phyloP scores from a whole-genome alignment of 92 coral and sea anemone genomes.

The Phenganax subtilis region DNA sequence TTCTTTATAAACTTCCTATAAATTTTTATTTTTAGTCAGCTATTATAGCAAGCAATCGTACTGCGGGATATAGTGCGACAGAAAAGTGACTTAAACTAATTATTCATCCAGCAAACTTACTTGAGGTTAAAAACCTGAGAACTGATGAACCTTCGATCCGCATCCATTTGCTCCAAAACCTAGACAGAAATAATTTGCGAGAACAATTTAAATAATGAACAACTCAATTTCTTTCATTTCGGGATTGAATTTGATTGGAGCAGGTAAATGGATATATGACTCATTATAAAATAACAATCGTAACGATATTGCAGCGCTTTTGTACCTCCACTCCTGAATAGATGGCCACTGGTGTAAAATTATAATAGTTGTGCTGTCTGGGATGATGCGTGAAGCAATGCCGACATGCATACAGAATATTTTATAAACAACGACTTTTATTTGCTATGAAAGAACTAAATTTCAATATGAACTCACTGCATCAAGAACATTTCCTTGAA shows the following conservation, averaged over 20 bases:
- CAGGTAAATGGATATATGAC: neutral
- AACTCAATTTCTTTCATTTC: no score
- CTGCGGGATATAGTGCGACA: no score
- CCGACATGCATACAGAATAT: neutral
- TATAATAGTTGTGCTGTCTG: no score
- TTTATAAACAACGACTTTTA: neutral
- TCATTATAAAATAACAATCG: neutral
- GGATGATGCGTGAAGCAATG: neutral
- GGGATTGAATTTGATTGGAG: neutral
- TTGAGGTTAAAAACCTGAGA: conserved; percentile 67
- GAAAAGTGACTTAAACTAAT: neutral
- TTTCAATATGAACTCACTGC: conserved; percentile 56
- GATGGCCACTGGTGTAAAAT: no score
- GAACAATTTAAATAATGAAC: no score
- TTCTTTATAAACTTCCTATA: no score
- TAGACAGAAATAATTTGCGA: conserved; percentile 24
- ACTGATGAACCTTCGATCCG: conserved; percentile 72
- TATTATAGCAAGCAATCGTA: no score
- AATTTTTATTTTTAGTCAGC: no score
- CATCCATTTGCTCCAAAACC: conserved; percentile 79
- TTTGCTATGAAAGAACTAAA: neutral
- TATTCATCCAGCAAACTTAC: conserved; percentile 48
- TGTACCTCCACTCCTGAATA: no score
- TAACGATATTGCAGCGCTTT: neutral
- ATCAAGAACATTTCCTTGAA: conserved; percentile 88